Evolutionary conservation across 2,888 invertebrate species (phyloP), one percentile per base, ranked within the genome.

Genomic region (Leptinotarsa rubiginosa): DNA sequence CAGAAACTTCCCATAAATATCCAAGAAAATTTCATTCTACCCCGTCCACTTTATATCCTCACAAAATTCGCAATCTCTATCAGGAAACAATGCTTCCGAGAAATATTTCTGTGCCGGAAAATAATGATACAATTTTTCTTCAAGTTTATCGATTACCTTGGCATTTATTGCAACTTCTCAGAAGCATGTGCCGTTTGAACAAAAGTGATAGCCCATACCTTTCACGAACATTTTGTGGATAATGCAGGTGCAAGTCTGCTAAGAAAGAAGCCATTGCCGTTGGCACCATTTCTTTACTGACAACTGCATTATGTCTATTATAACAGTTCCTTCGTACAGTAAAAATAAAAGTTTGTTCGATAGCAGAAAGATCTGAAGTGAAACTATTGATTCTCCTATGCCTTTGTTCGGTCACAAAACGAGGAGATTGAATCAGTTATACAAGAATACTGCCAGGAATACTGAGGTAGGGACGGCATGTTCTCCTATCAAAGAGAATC

Each of bases 181-280:
- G 62, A 62, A 62, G 31, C 62, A 62, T 62, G 31, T 62, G 62
- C 41, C 31, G 41, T 62, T 62, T 31, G 62, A 31, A 62, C 25
- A n/a, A 41, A 62, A 62, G 62, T 62, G 62, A 62, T 62, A n/a
- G 41, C 62, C 62, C 62, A 62, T 62, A 62, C 62, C 62, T 62
- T 62, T 62, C 41, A 62, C 41, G 62, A 41, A 22, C 31, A 62
- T 62, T 62, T 62, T 62, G 31, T 62, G 25, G 25, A 62, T 62
- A 62, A 62, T 62, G 62, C 62, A 62, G 62, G 56, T 56, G 56
- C 56, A 56, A 13, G 56, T 56, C 56, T 15, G 62, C 31, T n/a
- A 41, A 41, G 41, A 41, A 25, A 62, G 56, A 31, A 62, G 62
- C 62, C 31, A 41, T 41, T 62, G 62, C 62, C 31, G 62, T n/a